Conservation (phyloP, 2,888 invertebrate genomes). For the Keiferia lycopersicella region DNA sequence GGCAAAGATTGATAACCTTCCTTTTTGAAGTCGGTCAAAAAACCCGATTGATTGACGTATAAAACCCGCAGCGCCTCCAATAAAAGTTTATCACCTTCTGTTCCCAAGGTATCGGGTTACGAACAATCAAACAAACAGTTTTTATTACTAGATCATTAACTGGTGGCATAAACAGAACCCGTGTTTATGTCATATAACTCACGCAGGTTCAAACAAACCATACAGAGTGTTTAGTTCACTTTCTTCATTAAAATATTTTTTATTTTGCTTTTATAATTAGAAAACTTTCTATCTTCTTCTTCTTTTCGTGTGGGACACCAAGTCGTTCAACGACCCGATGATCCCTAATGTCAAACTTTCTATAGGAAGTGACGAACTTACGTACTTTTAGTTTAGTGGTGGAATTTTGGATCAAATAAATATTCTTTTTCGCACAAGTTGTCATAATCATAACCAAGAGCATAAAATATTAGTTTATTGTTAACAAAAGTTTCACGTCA, state of each 20-base stretch:
- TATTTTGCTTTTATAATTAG: background rate
- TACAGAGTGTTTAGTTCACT: background rate
- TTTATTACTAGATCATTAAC: constrained; percentile 50
- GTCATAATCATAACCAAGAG: no score
- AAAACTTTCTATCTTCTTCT: no score
- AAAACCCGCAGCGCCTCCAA: constrained; percentile 43
- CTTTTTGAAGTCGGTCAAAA: background rate
- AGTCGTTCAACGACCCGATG: no score
- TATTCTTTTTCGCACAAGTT: no score
- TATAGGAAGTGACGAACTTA: no score
- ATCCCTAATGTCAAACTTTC: no score
- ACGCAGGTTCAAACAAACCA: constrained; percentile 12
- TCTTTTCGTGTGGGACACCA: no score
- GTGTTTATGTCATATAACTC: constrained; percentile 22
- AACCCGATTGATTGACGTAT: constrained; percentile 44
- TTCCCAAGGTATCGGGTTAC: constrained; percentile 48
- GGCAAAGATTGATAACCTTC: background rate
- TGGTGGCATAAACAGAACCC: constrained; percentile 38
- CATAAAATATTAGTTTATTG: no score
- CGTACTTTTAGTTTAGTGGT: no score
- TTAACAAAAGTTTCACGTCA: no score
- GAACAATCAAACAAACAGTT: constrained; percentile 42
- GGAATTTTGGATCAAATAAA: no score
- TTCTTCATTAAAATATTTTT: no score
- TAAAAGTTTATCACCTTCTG: constrained; percentile 52